Evolutionary conservation across 1,140 invertebrate genomes (phyloP), one percentile per base, ranked within the genome.

Genomic region (Elymnias hypermnestra): DNA sequence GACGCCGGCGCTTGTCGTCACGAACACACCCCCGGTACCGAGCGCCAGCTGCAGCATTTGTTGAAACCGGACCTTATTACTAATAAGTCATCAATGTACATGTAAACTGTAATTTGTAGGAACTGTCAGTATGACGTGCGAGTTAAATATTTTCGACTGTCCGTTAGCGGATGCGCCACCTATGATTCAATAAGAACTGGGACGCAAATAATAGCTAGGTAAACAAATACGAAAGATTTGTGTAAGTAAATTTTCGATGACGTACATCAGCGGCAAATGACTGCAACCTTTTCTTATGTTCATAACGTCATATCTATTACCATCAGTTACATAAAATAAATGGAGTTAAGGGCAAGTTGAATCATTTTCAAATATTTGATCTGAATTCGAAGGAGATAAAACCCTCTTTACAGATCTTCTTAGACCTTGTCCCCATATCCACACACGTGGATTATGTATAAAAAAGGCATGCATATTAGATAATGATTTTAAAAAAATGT

Each of bases 1-100:
- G 13, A 25, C 28, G 25, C 14, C 28, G 12, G 19, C 22, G 38
- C 23, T 7, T 45, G 28, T 31, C 48, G 33, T 33, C 56, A 43
- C 37, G 39, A 15, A 15, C 51, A 43, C 43, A 31, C 53, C 42
- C 29, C 17, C 36, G 23, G 5, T 7, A 19, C 7, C 4, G 13
- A 8, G 14, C 26, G 31, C 28, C 21, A n/a, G n/a, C n/a, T 5
- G 17, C 35, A 37, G 26, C 35, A 9, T 26, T 26, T 9, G 23
- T 26, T 9, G 8, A 1, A 26, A 26, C 8, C 23, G 8, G 23
- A 1, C 8, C 8, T n/a, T 0, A 9, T 9, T 6, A 22, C 21
- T 6, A 22, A 6, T 2, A n/a, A 26, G 10, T 26, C 6, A 26
- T 7, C n/a, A 7, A 26, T 3, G 23, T 9, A 25, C 7, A 9